A percentile compares a stretch with the other conserved stretches of the same genome.
These are phyloP conservation scores for Xyrichtys novacula DNA, from an alignment of 2,797 vertebrate species.

Conservation along the genomic window DNA sequence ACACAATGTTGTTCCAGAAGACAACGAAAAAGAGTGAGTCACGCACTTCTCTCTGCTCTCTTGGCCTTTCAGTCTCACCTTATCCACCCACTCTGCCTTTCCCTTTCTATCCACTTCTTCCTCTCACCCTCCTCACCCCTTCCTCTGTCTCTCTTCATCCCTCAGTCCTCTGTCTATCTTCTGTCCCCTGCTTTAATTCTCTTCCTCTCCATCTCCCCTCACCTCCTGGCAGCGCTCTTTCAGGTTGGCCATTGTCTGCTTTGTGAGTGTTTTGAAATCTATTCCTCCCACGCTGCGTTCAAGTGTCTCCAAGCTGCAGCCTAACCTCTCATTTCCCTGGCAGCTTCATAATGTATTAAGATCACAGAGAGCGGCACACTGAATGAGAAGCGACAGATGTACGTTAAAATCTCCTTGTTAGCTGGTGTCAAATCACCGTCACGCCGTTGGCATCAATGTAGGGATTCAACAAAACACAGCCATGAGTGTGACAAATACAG, in stretches of 20 bases:
- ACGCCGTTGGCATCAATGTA: not conserved
- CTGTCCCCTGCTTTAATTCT: not conserved
- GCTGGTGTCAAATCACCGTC: constrained; percentile 24
- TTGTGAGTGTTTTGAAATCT: constrained; percentile 59
- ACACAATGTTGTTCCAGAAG: constrained; percentile 87
- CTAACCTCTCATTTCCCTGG: constrained; percentile 63
- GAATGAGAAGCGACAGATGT: constrained; percentile 34
- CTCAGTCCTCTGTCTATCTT: not conserved
- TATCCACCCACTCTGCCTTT: constrained; percentile 34
- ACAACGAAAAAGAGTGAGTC: constrained; percentile 89
- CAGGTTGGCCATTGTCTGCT: constrained; percentile 59
- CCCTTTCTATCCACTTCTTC: constrained; percentile 17
- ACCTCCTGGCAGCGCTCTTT: constrained; percentile 46
- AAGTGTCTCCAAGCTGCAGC: constrained; percentile 62
- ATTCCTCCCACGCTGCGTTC: constrained; percentile 69
- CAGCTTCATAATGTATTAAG: constrained; percentile 57
- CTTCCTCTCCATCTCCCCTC: constrained; percentile 16
- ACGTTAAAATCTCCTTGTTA: constrained; percentile 31
- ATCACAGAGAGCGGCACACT: constrained; percentile 21
- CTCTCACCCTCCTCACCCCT: not conserved
- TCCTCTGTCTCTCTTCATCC: not conserved
- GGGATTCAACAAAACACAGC: constrained; percentile 16
- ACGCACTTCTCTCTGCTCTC: constrained; percentile 27
- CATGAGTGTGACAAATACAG: not conserved
- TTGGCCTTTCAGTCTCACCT: constrained; percentile 32